Conservation (phyloP, 2,113 vertebrate species). For the Bubo scandiacus region DNA sequence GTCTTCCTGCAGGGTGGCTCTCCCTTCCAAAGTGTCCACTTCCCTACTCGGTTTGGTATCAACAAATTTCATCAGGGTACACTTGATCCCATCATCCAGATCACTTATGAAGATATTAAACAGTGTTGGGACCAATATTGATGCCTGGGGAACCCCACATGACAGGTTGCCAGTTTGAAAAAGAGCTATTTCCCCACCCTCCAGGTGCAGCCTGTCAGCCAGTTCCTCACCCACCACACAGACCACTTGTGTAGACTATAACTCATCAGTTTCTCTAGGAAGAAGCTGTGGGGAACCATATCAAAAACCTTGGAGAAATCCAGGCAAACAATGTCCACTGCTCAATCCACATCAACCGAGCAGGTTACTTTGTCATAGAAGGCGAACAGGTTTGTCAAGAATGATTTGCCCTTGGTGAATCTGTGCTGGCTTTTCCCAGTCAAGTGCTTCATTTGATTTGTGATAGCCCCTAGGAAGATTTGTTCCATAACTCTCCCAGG, state of each 20-base stretch:
- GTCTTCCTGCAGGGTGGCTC: neutral
- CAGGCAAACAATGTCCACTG: neutral
- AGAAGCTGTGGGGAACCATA: neutral
- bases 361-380: neutral
- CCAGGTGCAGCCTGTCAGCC: no score
- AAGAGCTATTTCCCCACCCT: neutral
- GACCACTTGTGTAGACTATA: neutral
- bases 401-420: neutral
- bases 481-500: neutral
- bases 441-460: neutral
- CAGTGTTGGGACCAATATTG: neutral
- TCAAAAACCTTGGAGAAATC: neutral
- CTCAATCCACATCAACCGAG: neutral
- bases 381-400: neutral
- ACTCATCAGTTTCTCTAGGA: accelerated
- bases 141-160: accelerated
- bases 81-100: neutral
- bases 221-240: neutral
- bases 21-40: neutral
- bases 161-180: neutral
- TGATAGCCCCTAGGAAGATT: neutral
- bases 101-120: neutral
- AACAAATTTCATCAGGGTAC: accelerated
- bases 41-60: neutral
- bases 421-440: neutral